A percentile compares a stretch with the other conserved stretches of the same genome.
These are phyloP conservation scores for Drosophila bocqueti DNA, from an alignment of 1,140 invertebrate species.

Conservation along the genomic window DNA sequence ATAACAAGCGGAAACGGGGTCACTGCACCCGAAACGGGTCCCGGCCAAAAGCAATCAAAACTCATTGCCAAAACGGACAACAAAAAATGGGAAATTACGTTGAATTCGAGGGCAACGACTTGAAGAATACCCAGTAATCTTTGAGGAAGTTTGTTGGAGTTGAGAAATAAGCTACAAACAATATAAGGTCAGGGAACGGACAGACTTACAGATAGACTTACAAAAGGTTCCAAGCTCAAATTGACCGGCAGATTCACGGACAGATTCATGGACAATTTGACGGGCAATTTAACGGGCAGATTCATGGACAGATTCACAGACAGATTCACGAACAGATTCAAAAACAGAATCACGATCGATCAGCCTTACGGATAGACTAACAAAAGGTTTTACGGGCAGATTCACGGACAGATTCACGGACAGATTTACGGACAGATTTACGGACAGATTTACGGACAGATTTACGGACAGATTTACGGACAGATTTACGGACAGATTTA, in stretches of 20 bases:
- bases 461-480: not conserved
- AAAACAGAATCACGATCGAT: not conserved
- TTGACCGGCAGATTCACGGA: too few relatives aligned
- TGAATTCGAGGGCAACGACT: not conserved
- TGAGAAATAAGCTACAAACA: not conserved
- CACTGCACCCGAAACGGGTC: constrained; percentile 76
- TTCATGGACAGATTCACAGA: not conserved
- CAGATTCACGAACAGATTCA: not conserved
- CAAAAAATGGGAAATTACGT: constrained; percentile 18
- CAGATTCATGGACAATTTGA: too few relatives aligned
- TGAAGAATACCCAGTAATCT: not conserved
- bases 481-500: not conserved
- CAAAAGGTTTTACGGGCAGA: not conserved
- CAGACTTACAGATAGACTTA: not conserved
- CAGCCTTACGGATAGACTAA: not conserved
- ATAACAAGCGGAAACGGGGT: constrained; percentile 82
- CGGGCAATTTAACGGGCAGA: not conserved
- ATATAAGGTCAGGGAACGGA: not conserved
- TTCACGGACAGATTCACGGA: not conserved
- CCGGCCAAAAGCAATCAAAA: constrained; percentile 81
- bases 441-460: not conserved
- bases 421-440: not conserved
- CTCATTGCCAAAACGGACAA: constrained; percentile 75
- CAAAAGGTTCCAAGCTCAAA: too few relatives aligned
- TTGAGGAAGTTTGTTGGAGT: not conserved